phyloP scores from a whole-genome alignment of 2,797 vertebrate species.

The Dendrocincla tyrannina region DNA sequence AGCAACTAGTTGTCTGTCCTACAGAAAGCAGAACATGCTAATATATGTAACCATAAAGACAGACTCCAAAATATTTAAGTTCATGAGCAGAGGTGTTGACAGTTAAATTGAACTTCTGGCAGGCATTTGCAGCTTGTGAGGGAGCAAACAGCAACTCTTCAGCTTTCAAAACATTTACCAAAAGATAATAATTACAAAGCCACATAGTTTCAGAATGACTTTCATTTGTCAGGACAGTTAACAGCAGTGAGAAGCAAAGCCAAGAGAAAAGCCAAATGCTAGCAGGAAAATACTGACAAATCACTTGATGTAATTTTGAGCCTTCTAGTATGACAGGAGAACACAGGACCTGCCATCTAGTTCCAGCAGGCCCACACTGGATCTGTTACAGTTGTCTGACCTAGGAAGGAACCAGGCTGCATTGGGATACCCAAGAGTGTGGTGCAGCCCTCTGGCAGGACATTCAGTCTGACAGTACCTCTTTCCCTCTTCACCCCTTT shows the following conservation, averaged over 20 bases:
- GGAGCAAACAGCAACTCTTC: constrained; percentile 61
- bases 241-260: constrained; percentile 50
- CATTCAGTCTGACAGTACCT: neutral
- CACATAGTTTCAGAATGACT: constrained; percentile 52
- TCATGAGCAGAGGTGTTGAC: constrained; percentile 61
- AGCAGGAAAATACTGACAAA: constrained; percentile 44
- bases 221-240: constrained; percentile 65
- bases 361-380: neutral
- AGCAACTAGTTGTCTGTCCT: constrained; percentile 58
- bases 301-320: neutral
- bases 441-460: neutral
- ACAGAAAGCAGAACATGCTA: constrained; percentile 62
- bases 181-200: constrained; percentile 62
- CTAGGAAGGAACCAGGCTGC: neutral
- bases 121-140: constrained; percentile 33
- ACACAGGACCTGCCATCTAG: neutral
- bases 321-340: neutral
- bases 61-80: constrained; percentile 67
- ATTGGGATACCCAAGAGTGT: neutral
- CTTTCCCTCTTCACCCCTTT: neutral
- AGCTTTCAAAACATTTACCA: constrained; percentile 64
- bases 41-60: constrained; percentile 58
- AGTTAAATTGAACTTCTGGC: constrained; percentile 65
- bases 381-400: neutral
- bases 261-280: constrained; percentile 66